Evolutionary conservation across 1,140 invertebrate genomes (phyloP).

Genomic region (Listronotus bonariensis): DNA sequence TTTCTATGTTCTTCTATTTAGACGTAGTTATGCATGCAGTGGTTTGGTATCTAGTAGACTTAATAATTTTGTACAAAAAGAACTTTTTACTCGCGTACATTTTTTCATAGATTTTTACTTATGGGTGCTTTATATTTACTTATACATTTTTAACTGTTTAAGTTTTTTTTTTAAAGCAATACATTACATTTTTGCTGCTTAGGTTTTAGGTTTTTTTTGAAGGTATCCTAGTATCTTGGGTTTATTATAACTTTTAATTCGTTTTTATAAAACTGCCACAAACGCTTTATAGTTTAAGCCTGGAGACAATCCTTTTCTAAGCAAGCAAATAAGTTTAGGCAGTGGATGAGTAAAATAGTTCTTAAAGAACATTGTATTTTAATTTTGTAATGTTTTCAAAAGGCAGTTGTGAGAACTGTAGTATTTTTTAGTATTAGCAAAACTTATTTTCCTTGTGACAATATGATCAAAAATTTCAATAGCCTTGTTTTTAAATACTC

Average conservation of each 20-base stretch:
- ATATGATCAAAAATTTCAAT: too few species aligned
- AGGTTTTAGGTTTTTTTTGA: background rate
- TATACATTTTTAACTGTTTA: background rate
- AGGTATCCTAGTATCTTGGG: background rate
- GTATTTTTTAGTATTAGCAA: slow-evolving; percentile 10
- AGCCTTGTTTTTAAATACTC: too few species aligned
- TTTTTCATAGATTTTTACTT: slow-evolving; percentile 11
- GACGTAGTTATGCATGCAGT: slow-evolving; percentile 24
- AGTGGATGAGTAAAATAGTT: slow-evolving; percentile 27
- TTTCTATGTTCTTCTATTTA: slow-evolving; percentile 12
- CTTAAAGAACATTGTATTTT: slow-evolving; percentile 10
- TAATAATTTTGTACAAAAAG: slow-evolving; percentile 12
- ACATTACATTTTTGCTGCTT: background rate
- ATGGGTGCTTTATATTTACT: too few species aligned
- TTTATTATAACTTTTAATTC: background rate
- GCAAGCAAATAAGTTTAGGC: slow-evolving; percentile 2
- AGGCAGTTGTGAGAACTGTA: background rate
- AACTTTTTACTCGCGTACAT: slow-evolving; percentile 23
- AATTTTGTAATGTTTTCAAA: slow-evolving; percentile 24
- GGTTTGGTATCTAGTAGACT: slow-evolving; percentile 29
- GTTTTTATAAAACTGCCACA: background rate
- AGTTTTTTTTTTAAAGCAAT: background rate
- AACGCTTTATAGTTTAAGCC: slow-evolving; percentile 10
- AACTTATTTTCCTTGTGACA: too few species aligned
- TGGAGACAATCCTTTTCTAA: slow-evolving; percentile 24